These are phyloP conservation scores for Poecile montanus DNA, from an alignment of 2,797 vertebrate species.

Conservation along the genomic window DNA sequence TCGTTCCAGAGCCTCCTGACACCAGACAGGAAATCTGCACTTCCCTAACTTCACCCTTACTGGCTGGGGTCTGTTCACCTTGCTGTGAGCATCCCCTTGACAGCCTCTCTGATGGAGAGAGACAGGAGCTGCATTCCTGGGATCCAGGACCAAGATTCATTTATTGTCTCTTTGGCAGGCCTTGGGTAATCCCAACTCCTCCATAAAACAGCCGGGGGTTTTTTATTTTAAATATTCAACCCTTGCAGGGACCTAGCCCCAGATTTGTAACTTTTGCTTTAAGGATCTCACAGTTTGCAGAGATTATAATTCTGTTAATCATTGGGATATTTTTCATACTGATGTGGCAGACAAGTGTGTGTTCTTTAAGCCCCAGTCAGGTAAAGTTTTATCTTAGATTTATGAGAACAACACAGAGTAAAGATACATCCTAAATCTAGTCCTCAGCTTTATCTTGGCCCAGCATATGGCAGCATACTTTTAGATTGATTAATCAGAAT, in stretches of 20 bases:
- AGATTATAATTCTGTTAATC: background rate
- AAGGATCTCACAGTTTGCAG: background rate
- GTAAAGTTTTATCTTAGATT: constrained; percentile 7
- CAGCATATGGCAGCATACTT: background rate
- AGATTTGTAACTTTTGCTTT: background rate
- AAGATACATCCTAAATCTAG: background rate
- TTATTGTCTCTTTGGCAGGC: background rate
- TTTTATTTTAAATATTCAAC: background rate
- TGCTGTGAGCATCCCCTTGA: background rate
- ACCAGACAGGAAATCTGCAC: background rate
- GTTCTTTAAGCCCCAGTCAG: background rate
- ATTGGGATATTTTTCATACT: background rate
- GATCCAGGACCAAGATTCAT: background rate
- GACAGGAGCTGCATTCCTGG: background rate
- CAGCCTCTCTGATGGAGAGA: background rate
- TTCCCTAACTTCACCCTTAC: background rate
- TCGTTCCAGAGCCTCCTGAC: background rate
- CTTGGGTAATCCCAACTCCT: background rate
- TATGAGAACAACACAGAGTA: background rate
- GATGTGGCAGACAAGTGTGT: background rate
- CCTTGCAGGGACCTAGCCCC: background rate
- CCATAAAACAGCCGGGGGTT: background rate
- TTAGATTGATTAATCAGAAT: constrained; percentile 10
- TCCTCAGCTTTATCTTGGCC: constrained; percentile 34
- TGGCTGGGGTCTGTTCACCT: background rate